These are phyloP conservation scores for Equus przewalskii DNA, from an alignment of 2,113 vertebrate genomes.

Conservation along the genomic window DNA sequence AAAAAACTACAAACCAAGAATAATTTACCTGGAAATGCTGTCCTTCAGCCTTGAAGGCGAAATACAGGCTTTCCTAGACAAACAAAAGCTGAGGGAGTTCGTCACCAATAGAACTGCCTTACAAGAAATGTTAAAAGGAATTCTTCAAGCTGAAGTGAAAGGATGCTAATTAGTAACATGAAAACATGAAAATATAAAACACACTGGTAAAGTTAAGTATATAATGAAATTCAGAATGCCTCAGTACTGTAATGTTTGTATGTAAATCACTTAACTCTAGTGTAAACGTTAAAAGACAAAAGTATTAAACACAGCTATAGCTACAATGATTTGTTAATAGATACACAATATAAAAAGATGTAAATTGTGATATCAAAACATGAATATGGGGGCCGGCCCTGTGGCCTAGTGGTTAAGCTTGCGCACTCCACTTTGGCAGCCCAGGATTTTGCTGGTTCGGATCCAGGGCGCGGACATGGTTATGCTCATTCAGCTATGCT, in stretches of 20 bases:
- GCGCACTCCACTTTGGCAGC: too few relatives aligned
- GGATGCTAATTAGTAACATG: neutral
- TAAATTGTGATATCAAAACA: neutral
- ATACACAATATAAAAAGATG: neutral
- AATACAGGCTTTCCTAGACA: neutral
- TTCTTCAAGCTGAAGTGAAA: too few relatives aligned
- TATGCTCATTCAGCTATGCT: too few relatives aligned
- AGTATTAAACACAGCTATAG: neutral
- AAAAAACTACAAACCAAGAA: neutral
- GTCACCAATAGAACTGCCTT: too few relatives aligned
- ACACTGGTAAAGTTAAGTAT: neutral
- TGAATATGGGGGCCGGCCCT: neutral
- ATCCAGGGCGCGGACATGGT: too few relatives aligned
- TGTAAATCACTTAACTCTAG: neutral
- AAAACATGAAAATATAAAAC: neutral
- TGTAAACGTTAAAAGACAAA: neutral
- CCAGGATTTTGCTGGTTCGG: too few relatives aligned
- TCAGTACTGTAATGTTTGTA: neutral
- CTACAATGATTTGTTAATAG: neutral
- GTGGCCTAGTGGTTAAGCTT: too few relatives aligned
- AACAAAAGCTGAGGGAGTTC: neutral
- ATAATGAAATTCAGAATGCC: neutral
- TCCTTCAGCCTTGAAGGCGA: neutral
- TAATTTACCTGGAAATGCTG: neutral
- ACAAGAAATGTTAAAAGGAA: too few relatives aligned